Evolutionary conservation across 2,113 vertebrate genomes (phyloP), one percentile per base, ranked within the genome.

Genomic region (Leptosomus discolor): DNA sequence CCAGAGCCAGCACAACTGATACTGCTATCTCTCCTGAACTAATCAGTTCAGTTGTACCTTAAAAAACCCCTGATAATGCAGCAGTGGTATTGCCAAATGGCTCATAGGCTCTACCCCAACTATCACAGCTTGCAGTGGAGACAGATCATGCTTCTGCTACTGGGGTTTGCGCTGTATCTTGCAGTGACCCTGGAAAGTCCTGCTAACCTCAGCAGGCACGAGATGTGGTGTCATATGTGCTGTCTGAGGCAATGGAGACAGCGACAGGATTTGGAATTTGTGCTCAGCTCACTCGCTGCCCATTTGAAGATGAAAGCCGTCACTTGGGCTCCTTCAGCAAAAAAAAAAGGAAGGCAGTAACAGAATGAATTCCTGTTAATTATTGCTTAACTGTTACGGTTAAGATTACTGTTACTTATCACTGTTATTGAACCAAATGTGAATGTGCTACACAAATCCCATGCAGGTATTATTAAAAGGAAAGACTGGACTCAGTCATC

Each of bases 81-180:
- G 84, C 56, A 88, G 60, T 26, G 58, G 16, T 45, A 41, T 80
- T 94, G 82, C 79, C 88, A 95, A 95, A 93, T 37, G 58, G 17
- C 75, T 79, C 70, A 7, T 4, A 65, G 50, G 43, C 50, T 88
- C 71, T 13, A 41, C 11, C 61, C n/a, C 73, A 71, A 12, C 29
- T 23, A 15, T 37, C 37, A 37, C 50, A 83, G 50, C 58, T 67
- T 54, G 37, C 37, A 48, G 19, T 9, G 34, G n/a, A 6, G 63
- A 46, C 50, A 77, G 57, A 50, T 12, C 4, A 1, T 6, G 2
- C 48, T 73, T 79, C 60, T 95, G 45, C 82, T 54, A 6, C 23
- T n/a, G 50, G 27, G 8, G 43, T 82, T 83, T 79, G 36, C 26
- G 45, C 21, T 60, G n/a, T 24, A 15, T 21, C 70, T 88, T 63